Conservation (phyloP, 2,113 vertebrate genomes). For the Symphodus melops region DNA sequence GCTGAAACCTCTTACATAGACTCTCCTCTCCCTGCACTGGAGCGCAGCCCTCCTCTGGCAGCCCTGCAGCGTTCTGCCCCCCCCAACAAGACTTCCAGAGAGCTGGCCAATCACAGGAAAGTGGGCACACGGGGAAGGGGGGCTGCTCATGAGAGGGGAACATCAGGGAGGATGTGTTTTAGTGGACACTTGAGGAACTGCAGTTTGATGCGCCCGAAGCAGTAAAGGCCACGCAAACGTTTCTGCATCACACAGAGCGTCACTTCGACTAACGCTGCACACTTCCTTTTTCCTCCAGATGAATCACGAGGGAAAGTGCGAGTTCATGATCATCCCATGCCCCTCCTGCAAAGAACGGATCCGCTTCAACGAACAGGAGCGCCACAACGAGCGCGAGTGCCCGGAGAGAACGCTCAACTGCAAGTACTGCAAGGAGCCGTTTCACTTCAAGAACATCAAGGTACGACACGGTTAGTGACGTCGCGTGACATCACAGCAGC, state of each 20-base stretch:
- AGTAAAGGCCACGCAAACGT: too few relatives aligned
- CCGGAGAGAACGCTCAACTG: slow-evolving; percentile 87
- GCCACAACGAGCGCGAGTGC: slow-evolving; percentile 86
- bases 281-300: slow-evolving; percentile 70
- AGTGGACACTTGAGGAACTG: not conserved
- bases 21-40: too few relatives aligned
- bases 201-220: not conserved
- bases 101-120: too few relatives aligned
- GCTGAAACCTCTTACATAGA: too few relatives aligned
- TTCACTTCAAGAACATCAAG: slow-evolving; percentile 84
- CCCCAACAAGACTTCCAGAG: too few relatives aligned
- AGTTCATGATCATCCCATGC: slow-evolving; percentile 83
- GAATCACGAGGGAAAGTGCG: slow-evolving; percentile 85
- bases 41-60: too few relatives aligned
- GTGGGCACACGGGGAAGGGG: too few relatives aligned
- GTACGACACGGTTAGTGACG: too few relatives aligned
- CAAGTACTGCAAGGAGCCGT: slow-evolving; percentile 86
- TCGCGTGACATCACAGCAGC: slow-evolving; percentile 12
- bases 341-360: slow-evolving; percentile 83
- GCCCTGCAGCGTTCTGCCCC: too few relatives aligned
- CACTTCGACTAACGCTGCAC: not conserved
- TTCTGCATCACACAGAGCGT: not conserved
- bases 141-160: too few relatives aligned
- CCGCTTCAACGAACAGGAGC: slow-evolving; percentile 85
- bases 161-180: too few relatives aligned